Evolutionary conservation across 2,888 invertebrate species (phyloP), one percentile per base, ranked within the genome.

Genomic region (Diadegma fenestrale): DNA sequence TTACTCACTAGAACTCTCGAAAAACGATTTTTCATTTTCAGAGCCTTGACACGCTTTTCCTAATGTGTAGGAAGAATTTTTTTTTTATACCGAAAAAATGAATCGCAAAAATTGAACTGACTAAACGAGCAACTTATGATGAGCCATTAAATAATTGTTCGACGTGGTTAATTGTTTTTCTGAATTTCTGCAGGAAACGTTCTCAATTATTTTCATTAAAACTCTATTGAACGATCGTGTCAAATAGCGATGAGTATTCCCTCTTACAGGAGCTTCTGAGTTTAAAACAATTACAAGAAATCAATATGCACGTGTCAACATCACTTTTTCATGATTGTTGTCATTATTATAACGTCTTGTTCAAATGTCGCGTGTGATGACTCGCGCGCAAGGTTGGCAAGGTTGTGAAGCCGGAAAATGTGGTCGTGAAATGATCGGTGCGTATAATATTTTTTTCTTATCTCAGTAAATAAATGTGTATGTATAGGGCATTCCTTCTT

Each of bases 341-440:
- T 61, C 5, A 71, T 51, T 51, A 33, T 51, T 69, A 33, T 69
- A 19, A 26, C 3, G 33, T 19, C 41, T 45, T 45, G 75, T 48
- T 68, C 7, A 81, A 75, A 75, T n/a, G 22, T 26, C 43, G 22
- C 41, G 54, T 61, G 45, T 58, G 48, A 80, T 45, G 51, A 73
- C 45, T 81, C 73, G 66, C 64, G 43, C 30, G 43, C 30, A 58
- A 75, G 75, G 45, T 68, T 68, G 68, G 68, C 80, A 81, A 75
- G 75, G 75, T 75, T 45, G 75, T 41, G 30, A 17, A 81, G 72
- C 66, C 73, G 80, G 80, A 68, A 68, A 81, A 75, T 45, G 58
- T 64, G 48, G 19, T 76, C 76, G 51, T 76, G 37, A 8, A 75
- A 48, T 30, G 63, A 45, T 64, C 76, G 14, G 14, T 26, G 51